A percentile compares a stretch with the other conserved stretches of the same genome.
These are phyloP conservation scores for Hecatera dysodea DNA, from an alignment of 2,888 invertebrate genomes.

Conservation along the genomic window DNA sequence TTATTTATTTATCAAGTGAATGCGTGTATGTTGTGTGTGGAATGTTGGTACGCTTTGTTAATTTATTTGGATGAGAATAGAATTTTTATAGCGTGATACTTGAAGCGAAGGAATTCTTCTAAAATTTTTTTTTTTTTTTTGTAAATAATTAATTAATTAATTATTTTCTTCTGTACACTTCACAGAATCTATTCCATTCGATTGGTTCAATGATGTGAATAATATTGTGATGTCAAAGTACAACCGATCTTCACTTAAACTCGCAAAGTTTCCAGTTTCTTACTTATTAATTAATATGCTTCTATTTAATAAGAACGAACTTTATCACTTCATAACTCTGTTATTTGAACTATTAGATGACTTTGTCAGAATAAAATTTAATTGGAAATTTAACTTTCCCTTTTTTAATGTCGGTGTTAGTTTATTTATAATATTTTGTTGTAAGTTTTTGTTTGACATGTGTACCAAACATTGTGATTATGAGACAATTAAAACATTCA, in stretches of 20 bases:
- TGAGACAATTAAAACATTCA: too few relatives aligned
- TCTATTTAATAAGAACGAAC: slow-evolving; percentile 40
- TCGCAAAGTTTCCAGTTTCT: slow-evolving; percentile 34
- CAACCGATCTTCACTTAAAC: slow-evolving; percentile 17
- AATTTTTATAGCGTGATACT: slow-evolving; percentile 17
- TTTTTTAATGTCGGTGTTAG: slow-evolving; percentile 4
- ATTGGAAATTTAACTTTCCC: slow-evolving; percentile 41
- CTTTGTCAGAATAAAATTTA: slow-evolving; percentile 39
- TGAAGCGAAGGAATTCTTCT: slow-evolving; percentile 8
- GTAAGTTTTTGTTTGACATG: not conserved
- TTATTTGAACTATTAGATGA: slow-evolving; percentile 45
- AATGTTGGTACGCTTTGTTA: not conserved
- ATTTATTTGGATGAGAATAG: slow-evolving; percentile 8
- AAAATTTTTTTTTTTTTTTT: too few relatives aligned
- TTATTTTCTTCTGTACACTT: slow-evolving; percentile 21
- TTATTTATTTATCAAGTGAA: slow-evolving; percentile 4
- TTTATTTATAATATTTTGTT: not conserved
- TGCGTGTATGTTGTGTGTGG: too few relatives aligned
- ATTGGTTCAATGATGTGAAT: slow-evolving; percentile 24
- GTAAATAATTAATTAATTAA: slow-evolving; percentile 7
- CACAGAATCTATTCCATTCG: slow-evolving; percentile 5
- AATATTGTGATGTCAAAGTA: slow-evolving; percentile 49
- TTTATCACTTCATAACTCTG: slow-evolving; percentile 42
- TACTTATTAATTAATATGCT: slow-evolving; percentile 35
- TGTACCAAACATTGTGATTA: not conserved